phyloP scores from a whole-genome alignment of 2,888 invertebrate species.

The Bhutanitis thaidina region DNA sequence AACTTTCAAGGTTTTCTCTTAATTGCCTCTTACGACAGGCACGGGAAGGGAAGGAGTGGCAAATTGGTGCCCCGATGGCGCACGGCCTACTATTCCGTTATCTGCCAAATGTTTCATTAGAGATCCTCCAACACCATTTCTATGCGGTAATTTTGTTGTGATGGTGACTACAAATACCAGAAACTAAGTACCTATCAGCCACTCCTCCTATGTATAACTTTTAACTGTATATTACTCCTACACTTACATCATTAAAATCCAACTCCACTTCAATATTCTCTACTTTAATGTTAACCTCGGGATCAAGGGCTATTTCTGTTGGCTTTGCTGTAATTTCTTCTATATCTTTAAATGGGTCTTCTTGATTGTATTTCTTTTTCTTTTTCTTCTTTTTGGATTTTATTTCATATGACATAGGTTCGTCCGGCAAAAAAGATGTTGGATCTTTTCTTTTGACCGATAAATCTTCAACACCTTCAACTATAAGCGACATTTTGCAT shows the following conservation, averaged over 20 bases:
- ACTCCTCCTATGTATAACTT: no score
- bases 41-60: no score
- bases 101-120: no score
- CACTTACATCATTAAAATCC: slow-evolving; percentile 69
- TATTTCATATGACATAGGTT: slow-evolving; percentile 65
- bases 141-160: no score
- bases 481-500: slow-evolving; percentile 20
- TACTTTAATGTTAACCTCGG: slow-evolving; percentile 66
- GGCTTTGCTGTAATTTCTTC: slow-evolving; percentile 36
- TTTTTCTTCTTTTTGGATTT: slow-evolving; percentile 68
- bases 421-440: slow-evolving; percentile 61
- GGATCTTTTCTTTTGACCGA: slow-evolving; percentile 51
- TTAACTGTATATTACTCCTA: no score
- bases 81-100: no score
- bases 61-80: no score
- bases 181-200: no score
- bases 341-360: slow-evolving; percentile 66
- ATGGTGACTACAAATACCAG: no score
- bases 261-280: slow-evolving; percentile 70
- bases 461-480: slow-evolving; percentile 21
- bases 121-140: no score
- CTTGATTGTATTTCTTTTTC: slow-evolving; percentile 48
- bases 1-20: no score
- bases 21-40: no score
- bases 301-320: slow-evolving; percentile 42